phyloP scores from a whole-genome alignment of 1,140 invertebrate genomes.

The Teleopsis dalmanni region DNA sequence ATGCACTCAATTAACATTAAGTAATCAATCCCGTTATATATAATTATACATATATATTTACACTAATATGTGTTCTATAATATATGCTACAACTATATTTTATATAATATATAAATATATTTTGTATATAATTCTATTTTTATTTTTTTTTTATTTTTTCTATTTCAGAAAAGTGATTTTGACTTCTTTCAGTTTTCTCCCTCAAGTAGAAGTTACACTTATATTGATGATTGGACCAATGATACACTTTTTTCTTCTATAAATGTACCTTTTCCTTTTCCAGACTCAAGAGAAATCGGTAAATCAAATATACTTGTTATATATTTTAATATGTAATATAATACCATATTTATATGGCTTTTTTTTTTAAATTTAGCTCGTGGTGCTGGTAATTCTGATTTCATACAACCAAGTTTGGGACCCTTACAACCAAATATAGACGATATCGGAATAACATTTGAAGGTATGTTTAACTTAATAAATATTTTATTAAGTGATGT shows the following conservation, averaged over 20 bases:
- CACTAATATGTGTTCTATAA: neutral
- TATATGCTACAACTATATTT: no score
- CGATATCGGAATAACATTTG: slow-evolving; percentile 82
- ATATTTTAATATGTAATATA: neutral
- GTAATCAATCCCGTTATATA: neutral
- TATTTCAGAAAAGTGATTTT: slow-evolving; percentile 63
- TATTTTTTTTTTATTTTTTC: slow-evolving; percentile 1
- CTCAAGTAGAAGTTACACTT: slow-evolving; percentile 61
- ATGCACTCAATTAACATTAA: no score
- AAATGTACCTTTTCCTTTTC: slow-evolving; percentile 88
- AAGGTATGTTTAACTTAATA: slow-evolving; percentile 50
- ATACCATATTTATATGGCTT: neutral
- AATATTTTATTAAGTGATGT: neutral
- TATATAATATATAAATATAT: no score
- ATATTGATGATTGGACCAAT: slow-evolving; percentile 65
- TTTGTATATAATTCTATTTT: no score
- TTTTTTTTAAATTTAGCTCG: slow-evolving; percentile 48
- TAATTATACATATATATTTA: neutral
- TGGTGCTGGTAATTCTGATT: slow-evolving; percentile 75
- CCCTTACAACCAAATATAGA: slow-evolving; percentile 95
- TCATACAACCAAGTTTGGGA: slow-evolving; percentile 95
- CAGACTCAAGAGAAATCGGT: slow-evolving; percentile 94
- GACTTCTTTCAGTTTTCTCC: slow-evolving; percentile 69
- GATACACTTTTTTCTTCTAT: slow-evolving; percentile 86
- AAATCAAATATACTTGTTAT: slow-evolving; percentile 22